Conservation (phyloP, 92 coral and sea anemone genomes). For the Umimayanthus kanabou region DNA sequence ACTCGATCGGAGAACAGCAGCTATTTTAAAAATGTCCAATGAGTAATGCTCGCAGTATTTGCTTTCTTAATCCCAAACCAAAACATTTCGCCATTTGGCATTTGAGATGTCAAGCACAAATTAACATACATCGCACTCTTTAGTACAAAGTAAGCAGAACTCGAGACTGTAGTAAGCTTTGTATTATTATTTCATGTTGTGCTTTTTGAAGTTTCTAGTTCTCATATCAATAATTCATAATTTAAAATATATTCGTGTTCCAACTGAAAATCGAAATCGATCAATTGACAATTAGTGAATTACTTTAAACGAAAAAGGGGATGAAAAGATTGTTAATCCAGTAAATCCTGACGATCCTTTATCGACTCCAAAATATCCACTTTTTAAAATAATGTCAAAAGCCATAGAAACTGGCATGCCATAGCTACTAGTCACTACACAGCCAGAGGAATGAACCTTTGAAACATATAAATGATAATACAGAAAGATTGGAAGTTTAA, state of each 20-base stretch:
- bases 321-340: neutral
- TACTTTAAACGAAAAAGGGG: slow-evolving; percentile 21
- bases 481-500: neutral
- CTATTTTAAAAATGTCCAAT: neutral
- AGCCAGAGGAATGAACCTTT: neutral
- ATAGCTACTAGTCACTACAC: neutral
- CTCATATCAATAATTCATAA: slow-evolving; percentile 1
- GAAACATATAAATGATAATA: slow-evolving; percentile 35
- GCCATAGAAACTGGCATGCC: slow-evolving; percentile 4
- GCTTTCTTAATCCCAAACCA: slow-evolving; percentile 37
- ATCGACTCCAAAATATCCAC: neutral
- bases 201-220: neutral
- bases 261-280: neutral
- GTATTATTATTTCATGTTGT: neutral
- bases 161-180: slow-evolving; percentile 1
- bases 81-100: slow-evolving; percentile 38
- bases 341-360: slow-evolving; percentile 1
- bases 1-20: neutral
- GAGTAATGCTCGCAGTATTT: slow-evolving; percentile 28
- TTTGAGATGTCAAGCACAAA: slow-evolving; percentile 26
- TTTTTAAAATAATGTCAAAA: slow-evolving; percentile 12
- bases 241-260: neutral
- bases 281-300: neutral
- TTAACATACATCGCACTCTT: slow-evolving; percentile 14
- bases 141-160: slow-evolving; percentile 17